Evolutionary conservation across 2,888 invertebrate genomes (phyloP), one percentile per base, ranked within the genome.

Genomic region (Cabera pusaria): DNA sequence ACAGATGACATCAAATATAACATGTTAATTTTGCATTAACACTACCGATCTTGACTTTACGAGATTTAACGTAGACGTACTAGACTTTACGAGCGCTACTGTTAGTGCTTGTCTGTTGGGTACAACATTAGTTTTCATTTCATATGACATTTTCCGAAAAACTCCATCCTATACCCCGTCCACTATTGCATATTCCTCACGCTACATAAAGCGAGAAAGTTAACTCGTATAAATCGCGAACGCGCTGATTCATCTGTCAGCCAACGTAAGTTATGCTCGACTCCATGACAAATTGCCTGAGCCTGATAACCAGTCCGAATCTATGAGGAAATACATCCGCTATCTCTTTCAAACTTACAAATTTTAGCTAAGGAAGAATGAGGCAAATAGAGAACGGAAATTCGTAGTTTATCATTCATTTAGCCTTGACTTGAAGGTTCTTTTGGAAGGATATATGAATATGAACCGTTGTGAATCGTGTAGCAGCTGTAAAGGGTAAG

Each of bases 241-340:
- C 64, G 58, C 62, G 72, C 70, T 73, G 71, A 75, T 68, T 78
- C 73, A 66, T 68, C 68, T 65, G 72, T 66, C 71, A 52, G 49
- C 49, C 42, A 25, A 44, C 54, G 60, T 73, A 78, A 78, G 69
- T 78, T 76, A 79, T 71, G 72, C 60, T 53, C 54, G 49, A 47
- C 48, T 48, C 55, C 56, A 59, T 77, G 78, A 82, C 68, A 74
- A 67, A 79, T 70, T 64, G 63, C 67, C 51, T 42, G 39, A 34
- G 38, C 38, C 39, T 45, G 45, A 50, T 52, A 52, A 48, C 45
- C 41, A 48, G 47, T 44, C 45, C 43, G 22, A 46, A 39, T 22
- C 33, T 36, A 44, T 35, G 34, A 35, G 32, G 20, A 20, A 31
- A 35, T 28, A 23, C 29, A 25, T 4, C 17, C 10, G 7, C 24